Base-by-base conservation (phyloP, 2,888 invertebrate genomes). In the Lymantria monacha region DNA sequence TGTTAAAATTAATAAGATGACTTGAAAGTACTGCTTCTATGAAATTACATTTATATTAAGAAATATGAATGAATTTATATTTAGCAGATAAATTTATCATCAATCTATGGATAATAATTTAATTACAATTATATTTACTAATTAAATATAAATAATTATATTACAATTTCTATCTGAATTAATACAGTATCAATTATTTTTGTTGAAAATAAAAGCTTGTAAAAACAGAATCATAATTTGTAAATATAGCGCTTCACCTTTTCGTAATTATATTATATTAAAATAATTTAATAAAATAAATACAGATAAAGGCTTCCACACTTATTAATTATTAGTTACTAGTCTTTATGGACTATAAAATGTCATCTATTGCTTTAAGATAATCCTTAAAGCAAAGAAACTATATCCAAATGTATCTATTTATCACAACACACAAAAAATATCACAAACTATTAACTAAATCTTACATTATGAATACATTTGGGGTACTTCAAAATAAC, bases 371-470 rank as follows among this genome's bases (percentile, higher is more conserved):
- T 51, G 57, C 33, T 42, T 46, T 66, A 63, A 57, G 51, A n/a
- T 8, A 5, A 42, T 37, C 46, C 8, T 49, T 67, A 67, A 52
- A 44, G 30, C 45, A 61, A 63, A 13, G 53, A 66, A 57, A 55
- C 51, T 48, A n/a, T 7, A 41, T 43, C 47, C 56, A 63, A 68
- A 61, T 66, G 69, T 61, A 13, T 11, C 11, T 3, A 12, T 41
- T 9, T 77, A 79, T 85, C 81, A 85, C 83, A 81, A 81, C 79
- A 84, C 82, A 81, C 81, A 57, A 63, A 74, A n/a, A 74, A 74
- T 85, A 86, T 86, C 85, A 86, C 86, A 81, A 77, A 67, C 68
- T 73, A 70, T 59, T 48, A 61, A 61, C 57, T 67, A 69, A 58
- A 46, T n/a, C 57, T 58, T 65, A 67, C 42, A 61, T 49, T 61